These are phyloP conservation scores for Pterostichus niger DNA, from an alignment of 2,888 invertebrate genomes.

Conservation along the genomic window DNA sequence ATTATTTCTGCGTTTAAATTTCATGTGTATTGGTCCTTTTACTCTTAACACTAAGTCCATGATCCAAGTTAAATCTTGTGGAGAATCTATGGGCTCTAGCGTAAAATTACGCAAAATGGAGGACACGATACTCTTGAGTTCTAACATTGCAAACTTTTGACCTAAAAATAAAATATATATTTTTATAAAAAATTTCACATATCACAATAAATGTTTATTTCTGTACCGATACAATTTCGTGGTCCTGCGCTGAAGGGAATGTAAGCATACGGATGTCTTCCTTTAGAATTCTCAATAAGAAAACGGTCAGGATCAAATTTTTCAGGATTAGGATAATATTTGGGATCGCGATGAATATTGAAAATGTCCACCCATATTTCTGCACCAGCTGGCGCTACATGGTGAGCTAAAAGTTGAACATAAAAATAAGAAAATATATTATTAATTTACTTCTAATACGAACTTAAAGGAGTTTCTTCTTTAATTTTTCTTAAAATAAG, in stretches of 20 bases:
- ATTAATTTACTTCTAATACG: not conserved
- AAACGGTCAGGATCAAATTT: slow-evolving; percentile 87
- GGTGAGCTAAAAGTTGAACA: not conserved
- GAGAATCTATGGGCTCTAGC: slow-evolving; percentile 8
- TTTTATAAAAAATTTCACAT: too few relatives aligned
- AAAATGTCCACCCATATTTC: slow-evolving; percentile 80
- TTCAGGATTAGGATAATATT: slow-evolving; percentile 82
- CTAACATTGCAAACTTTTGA: slow-evolving; percentile 40
- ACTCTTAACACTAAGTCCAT: not conserved
- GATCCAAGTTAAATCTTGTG: slow-evolving; percentile 4
- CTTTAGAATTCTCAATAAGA: slow-evolving; percentile 79
- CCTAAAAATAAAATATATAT: slow-evolving; percentile 7
- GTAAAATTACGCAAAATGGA: slow-evolving; percentile 12
- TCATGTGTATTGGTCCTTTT: slow-evolving; percentile 73
- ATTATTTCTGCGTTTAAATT: slow-evolving; percentile 68
- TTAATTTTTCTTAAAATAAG: slow-evolving; percentile 80
- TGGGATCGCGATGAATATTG: slow-evolving; percentile 83
- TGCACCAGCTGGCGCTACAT: not conserved
- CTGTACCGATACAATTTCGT: slow-evolving; percentile 83
- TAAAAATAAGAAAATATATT: too few relatives aligned
- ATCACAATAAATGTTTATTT: too few relatives aligned
- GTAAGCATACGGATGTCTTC: slow-evolving; percentile 82
- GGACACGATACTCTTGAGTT: not conserved
- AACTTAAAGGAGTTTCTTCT: slow-evolving; percentile 75
- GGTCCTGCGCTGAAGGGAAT: slow-evolving; percentile 85